These are phyloP conservation scores for Centropristis striata DNA, from an alignment of 2,113 vertebrate species.

Conservation along the genomic window DNA sequence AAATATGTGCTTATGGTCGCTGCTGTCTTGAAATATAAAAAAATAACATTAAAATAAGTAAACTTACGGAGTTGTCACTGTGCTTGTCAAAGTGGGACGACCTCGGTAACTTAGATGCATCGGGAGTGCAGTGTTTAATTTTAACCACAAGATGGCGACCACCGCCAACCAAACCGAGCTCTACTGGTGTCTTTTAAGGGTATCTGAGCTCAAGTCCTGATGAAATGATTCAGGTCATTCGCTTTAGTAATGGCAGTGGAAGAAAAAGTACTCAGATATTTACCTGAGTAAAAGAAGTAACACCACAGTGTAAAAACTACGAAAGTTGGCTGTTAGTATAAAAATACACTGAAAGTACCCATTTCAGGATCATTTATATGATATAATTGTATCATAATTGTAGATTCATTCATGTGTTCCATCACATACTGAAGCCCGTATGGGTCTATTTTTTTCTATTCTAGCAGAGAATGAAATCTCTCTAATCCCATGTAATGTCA, in stretches of 20 bases:
- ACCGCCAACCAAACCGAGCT: conserved; percentile 9
- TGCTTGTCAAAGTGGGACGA: not conserved
- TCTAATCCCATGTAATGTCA: not conserved
- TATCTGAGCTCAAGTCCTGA: too few species aligned
- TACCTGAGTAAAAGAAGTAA: too few species aligned
- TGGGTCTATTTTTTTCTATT: not conserved
- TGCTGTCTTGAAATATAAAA: not conserved
- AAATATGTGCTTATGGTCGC: not conserved
- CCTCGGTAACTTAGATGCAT: not conserved
- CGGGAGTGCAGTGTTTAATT: not conserved
- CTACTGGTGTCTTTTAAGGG: not conserved
- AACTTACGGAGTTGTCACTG: not conserved
- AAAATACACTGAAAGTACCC: too few species aligned
- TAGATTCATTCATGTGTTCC: too few species aligned
- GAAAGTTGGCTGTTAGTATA: too few species aligned
- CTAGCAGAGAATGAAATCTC: not conserved
- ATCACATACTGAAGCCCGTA: too few species aligned
- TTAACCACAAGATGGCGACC: conserved; percentile 63
- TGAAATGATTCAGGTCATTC: not conserved
- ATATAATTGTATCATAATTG: too few species aligned
- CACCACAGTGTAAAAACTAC: too few species aligned
- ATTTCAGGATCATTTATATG: too few species aligned
- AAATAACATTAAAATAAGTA: not conserved
- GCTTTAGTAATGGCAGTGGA: not conserved
- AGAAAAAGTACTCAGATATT: too few species aligned